Evolutionary conservation across 2,113 vertebrate genomes (phyloP), one percentile per base, ranked within the genome.

Genomic region (Anthoscopus minutus): DNA sequence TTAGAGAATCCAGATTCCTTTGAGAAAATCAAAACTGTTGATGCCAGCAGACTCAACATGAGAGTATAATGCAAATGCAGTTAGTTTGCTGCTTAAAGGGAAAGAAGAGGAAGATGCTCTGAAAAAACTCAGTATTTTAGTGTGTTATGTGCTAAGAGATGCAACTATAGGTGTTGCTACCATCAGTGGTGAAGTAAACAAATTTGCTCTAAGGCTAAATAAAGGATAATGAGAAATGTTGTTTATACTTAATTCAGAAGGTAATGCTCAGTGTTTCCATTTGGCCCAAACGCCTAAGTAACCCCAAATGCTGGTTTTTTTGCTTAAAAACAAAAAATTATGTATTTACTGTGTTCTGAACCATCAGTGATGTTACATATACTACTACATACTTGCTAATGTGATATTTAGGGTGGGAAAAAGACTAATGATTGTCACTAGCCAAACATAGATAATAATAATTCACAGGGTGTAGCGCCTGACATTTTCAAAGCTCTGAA

Each of bases 11-110:
- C 16, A 16, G 44, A 88, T 87, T 93, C 65, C 71, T 89, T 89
- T 27, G 56, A 92, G 86, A 81, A 89, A 84, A 93, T 76, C 78
- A 95, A 77, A 94, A 94, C 57, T 76, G 69, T 82, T 96, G 56
- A 94, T 86, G 57, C 84, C 91, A 96, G 87, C 54, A 95, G 73
- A 64, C 79, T 96, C 74, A 94, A 83, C 38, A 53, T 76, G 23
- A 86, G 67, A 71, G 18, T 58, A 50, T 81, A 93, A 93, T 83
- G 30, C 54, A 81, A 94, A 92, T 92, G 20, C 24, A 69, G 20
- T 48, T 92, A 53, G 51, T 87, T 87, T 91, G 40, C 66, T 74
- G 14, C 45, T 77, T 91, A 88, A 89, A 74, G 30, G 20, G 8
- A 70, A 21, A 35, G 47, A 67, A 71, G 31, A 65, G 19, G 19